These are phyloP conservation scores for Gambusia yucatana DNA, from an alignment of 2,797 vertebrate genomes.

Conservation along the genomic window DNA sequence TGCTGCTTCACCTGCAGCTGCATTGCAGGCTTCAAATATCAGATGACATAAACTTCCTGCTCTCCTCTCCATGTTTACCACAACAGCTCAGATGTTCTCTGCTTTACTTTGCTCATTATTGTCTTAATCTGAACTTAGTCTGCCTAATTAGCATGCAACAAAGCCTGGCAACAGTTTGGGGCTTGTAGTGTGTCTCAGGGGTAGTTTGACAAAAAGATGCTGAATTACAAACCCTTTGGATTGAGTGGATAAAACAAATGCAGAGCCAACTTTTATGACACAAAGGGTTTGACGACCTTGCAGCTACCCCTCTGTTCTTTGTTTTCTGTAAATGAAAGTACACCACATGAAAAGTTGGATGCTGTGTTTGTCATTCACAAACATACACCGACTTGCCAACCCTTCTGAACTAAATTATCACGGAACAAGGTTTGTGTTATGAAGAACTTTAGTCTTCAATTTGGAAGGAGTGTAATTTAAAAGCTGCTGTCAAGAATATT, in stretches of 20 bases:
- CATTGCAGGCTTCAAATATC: slow-evolving; percentile 3
- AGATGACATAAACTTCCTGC: slow-evolving; percentile 63
- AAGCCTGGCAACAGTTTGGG: slow-evolving; percentile 20
- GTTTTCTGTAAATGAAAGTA: slow-evolving; percentile 64
- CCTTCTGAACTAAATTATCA: slow-evolving; percentile 5
- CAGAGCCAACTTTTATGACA: slow-evolving; percentile 29
- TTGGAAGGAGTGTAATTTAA: not conserved
- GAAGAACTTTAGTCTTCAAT: not conserved
- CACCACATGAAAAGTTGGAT: slow-evolving; percentile 40
- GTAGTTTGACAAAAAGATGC: slow-evolving; percentile 6
- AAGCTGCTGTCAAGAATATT: not conserved
- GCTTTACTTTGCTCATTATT: slow-evolving; percentile 30
- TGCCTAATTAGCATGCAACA: slow-evolving; percentile 22
- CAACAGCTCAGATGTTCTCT: slow-evolving; percentile 15
- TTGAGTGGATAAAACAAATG: slow-evolving; percentile 59
- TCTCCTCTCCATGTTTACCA: slow-evolving; percentile 21
- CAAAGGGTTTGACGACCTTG: slow-evolving; percentile 54
- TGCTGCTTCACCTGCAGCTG: slow-evolving; percentile 21
- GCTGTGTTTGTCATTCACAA: not conserved
- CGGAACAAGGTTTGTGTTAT: not conserved
- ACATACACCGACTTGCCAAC: slow-evolving; percentile 16
- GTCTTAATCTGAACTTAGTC: slow-evolving; percentile 13
- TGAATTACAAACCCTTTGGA: slow-evolving; percentile 28
- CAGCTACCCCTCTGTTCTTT: slow-evolving; percentile 15
- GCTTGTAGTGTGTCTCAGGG: slow-evolving; percentile 17